phyloP scores from a whole-genome alignment of 2,113 vertebrate species.

The Tichodroma muraria region DNA sequence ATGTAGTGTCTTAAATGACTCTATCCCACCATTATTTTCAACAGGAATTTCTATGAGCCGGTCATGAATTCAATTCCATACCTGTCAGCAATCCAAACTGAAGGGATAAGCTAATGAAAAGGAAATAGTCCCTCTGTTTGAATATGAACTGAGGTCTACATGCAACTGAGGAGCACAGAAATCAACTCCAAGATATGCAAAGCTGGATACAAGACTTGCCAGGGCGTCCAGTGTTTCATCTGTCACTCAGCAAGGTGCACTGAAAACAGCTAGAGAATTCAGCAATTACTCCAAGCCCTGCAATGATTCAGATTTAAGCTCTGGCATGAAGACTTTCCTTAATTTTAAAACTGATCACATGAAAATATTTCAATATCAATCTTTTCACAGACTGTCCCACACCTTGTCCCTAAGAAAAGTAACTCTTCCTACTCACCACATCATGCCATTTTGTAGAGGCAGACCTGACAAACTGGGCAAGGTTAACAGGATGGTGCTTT shows the following conservation, averaged over 20 bases:
- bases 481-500: neutral
- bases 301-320: neutral
- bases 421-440: neutral
- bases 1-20: neutral
- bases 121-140: neutral
- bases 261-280: neutral
- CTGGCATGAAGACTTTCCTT: neutral
- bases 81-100: neutral
- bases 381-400: neutral
- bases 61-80: neutral
- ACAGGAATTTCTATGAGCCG: neutral
- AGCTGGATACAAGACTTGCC: neutral
- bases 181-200: neutral
- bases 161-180: neutral
- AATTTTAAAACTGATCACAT: neutral
- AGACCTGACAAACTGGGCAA: neutral
- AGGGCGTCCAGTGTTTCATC: neutral
- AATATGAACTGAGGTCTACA: neutral
- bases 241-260: neutral
- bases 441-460: neutral
- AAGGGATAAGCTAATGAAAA: slow-evolving; percentile 3
- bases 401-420: neutral
- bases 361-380: neutral
- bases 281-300: neutral
- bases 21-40: neutral